phyloP scores from a whole-genome alignment of 2,888 invertebrate genomes.

The Leptarthrus brevirostris region DNA sequence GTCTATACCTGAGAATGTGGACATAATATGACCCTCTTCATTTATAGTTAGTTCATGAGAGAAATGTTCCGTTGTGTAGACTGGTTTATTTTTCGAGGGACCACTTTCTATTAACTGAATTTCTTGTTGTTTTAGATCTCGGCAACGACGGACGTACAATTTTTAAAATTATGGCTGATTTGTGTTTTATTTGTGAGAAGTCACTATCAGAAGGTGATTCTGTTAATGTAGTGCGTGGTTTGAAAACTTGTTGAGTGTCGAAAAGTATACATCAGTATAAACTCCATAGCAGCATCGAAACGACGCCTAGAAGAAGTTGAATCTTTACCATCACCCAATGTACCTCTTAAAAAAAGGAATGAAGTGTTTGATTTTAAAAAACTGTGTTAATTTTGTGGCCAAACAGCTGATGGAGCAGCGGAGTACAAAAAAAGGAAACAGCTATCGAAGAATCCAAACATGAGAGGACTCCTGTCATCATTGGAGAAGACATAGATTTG shows the following conservation, averaged over 20 bases:
- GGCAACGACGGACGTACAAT: too few species aligned
- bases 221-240: conserved; percentile 20
- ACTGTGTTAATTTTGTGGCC: conserved; percentile 45
- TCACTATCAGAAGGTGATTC: conserved; percentile 19
- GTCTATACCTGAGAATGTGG: too few species aligned
- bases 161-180: conserved; percentile 6
- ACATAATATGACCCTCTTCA: too few species aligned
- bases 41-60: too few species aligned
- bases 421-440: conserved; percentile 33
- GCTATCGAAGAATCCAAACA: conserved; percentile 8
- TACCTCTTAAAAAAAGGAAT: too few species aligned
- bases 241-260: conserved; percentile 23
- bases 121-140: too few species aligned
- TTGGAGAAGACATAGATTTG: conserved; percentile 25
- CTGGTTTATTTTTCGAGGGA: too few species aligned
- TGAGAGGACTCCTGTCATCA: conserved; percentile 15
- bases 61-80: too few species aligned
- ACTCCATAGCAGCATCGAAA: conserved; percentile 28
- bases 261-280: too few species aligned
- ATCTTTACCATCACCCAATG: conserved; percentile 3
- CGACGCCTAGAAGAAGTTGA: conserved; percentile 28
- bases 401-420: conserved; percentile 38
- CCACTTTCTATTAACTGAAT: too few species aligned
- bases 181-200: conserved; percentile 11
- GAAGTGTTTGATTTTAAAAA: conserved; percentile 38